phyloP scores from a whole-genome alignment of 2,113 vertebrate genomes.

The Xyrauchen texanus region DNA sequence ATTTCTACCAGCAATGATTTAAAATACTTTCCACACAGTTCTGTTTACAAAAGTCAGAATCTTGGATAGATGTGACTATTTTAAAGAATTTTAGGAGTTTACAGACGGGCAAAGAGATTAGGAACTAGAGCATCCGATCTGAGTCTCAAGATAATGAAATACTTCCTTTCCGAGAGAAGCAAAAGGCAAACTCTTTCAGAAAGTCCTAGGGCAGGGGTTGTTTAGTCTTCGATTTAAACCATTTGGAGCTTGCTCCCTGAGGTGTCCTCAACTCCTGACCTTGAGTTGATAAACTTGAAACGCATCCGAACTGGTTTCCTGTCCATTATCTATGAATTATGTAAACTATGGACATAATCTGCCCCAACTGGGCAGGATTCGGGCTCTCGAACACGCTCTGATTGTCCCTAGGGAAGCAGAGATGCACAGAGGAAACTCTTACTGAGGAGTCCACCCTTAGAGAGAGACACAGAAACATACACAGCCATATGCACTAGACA shows the following conservation, averaged over 20 bases:
- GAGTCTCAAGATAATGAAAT: constrained; percentile 27
- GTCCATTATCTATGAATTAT: constrained; percentile 37
- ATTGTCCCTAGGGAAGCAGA: constrained; percentile 24
- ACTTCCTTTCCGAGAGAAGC: background rate
- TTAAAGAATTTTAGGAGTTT: constrained; percentile 1
- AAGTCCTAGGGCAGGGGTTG: constrained; percentile 4
- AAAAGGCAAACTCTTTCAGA: constrained; percentile 13
- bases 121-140: constrained; percentile 21
- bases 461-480: background rate
- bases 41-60: background rate
- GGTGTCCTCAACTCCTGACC: constrained; percentile 32
- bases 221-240: constrained; percentile 35
- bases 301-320: constrained; percentile 25
- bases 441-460: background rate
- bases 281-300: constrained; percentile 32
- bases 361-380: constrained; percentile 3
- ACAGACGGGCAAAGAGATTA: constrained; percentile 26
- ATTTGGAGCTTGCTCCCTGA: constrained; percentile 28
- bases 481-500: background rate
- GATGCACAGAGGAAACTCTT: constrained; percentile 1
- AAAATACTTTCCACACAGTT: too few species aligned
- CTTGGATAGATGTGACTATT: background rate
- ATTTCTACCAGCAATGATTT: too few species aligned
- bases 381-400: constrained; percentile 12
- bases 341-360: constrained; percentile 26